These are phyloP conservation scores for Lampris megalopsis DNA, from an alignment of 2,113 vertebrate species.

Conservation along the genomic window DNA sequence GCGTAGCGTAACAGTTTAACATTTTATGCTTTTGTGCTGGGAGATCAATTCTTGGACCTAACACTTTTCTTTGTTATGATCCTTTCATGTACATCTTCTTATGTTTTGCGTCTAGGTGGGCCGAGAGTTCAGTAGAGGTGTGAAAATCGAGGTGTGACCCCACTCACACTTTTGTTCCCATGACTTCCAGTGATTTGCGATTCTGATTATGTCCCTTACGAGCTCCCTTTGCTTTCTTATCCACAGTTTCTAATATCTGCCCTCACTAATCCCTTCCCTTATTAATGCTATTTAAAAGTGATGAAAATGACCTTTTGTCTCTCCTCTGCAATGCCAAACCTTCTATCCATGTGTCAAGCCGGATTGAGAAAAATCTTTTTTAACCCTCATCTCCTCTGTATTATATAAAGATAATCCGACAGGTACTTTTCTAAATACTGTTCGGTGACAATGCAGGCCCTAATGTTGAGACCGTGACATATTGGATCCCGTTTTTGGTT, in stretches of 20 bases:
- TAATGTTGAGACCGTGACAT: constrained; percentile 35
- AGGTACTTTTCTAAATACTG: constrained; percentile 58
- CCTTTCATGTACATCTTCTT: constrained; percentile 59
- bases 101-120: constrained; percentile 68
- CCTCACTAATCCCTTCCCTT: constrained; percentile 64
- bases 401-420: constrained; percentile 65
- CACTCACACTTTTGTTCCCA: constrained; percentile 32
- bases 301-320: constrained; percentile 61
- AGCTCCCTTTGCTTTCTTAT: constrained; percentile 54
- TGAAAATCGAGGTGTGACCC: constrained; percentile 64
- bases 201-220: constrained; percentile 33
- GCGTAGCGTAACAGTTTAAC: neutral
- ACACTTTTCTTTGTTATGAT: neutral
- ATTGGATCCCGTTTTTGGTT: constrained; percentile 23
- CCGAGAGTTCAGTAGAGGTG: constrained; percentile 60
- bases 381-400: constrained; percentile 60
- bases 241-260: constrained; percentile 43
- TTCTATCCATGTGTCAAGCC: constrained; percentile 54
- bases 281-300: constrained; percentile 62
- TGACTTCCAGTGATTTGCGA: constrained; percentile 45
- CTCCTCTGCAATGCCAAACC: constrained; percentile 61
- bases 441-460: constrained; percentile 22
- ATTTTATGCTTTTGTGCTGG: neutral
- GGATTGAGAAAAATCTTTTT: constrained; percentile 63
- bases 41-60: constrained; percentile 20